These are phyloP conservation scores for Mythimna lalbum DNA, from an alignment of 2,888 invertebrate genomes.

Conservation along the genomic window DNA sequence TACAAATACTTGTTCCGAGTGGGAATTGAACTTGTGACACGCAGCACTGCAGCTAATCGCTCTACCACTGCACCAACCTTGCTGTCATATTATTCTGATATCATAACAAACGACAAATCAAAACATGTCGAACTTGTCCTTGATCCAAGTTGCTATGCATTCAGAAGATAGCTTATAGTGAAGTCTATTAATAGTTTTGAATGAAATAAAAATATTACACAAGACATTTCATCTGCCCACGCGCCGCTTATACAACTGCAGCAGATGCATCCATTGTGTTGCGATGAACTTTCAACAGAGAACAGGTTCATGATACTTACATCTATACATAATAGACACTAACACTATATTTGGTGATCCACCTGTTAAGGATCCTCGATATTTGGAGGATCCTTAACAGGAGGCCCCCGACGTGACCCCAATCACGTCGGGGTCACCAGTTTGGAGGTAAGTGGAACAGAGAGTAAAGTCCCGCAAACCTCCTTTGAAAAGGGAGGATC, in stretches of 20 bases:
- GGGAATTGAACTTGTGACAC: no score
- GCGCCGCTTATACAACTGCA: slow-evolving; percentile 21
- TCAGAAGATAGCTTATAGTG: not conserved
- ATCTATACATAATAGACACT: not conserved
- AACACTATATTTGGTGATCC: slow-evolving; percentile 4
- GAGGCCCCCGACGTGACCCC: no score
- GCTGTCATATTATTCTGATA: no score
- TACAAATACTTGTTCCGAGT: no score
- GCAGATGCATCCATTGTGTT: slow-evolving; percentile 55
- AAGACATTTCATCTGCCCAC: slow-evolving; percentile 37
- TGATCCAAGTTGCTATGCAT: slow-evolving; percentile 27
- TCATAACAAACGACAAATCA: not conserved
- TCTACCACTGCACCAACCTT: no score
- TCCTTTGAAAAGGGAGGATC: no score
- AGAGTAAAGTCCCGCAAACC: no score
- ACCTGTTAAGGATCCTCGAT: slow-evolving; percentile 6
- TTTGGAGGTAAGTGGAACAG: no score
- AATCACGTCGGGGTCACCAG: no score
- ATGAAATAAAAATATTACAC: slow-evolving; percentile 42
- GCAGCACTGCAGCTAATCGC: no score
- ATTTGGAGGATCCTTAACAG: no score
- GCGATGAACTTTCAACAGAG: slow-evolving; percentile 54
- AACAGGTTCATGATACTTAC: slow-evolving; percentile 51
- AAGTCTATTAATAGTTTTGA: slow-evolving; percentile 7
- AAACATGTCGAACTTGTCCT: slow-evolving; percentile 24